Evolutionary conservation across 1,140 invertebrate species (phyloP).

Genomic region (Cyphomyrmex costatus): DNA sequence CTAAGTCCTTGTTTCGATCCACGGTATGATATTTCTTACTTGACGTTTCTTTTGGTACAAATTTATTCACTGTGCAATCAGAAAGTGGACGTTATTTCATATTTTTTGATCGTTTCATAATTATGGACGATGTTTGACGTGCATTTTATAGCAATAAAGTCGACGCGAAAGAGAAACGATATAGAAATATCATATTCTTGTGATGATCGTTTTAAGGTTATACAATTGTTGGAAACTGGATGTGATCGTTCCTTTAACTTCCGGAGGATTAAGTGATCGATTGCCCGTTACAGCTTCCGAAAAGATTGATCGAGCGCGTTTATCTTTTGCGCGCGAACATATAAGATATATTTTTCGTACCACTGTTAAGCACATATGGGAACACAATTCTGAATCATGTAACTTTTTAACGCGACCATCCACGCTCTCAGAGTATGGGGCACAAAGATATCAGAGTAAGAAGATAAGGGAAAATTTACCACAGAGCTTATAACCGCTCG

Average conservation of each 20-base stretch:
- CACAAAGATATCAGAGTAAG: conserved; percentile 6
- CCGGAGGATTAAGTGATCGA: conserved; percentile 19
- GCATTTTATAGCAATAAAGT: conserved; percentile 60
- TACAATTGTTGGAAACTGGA: conserved; percentile 17
- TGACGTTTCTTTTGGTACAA: conserved; percentile 29
- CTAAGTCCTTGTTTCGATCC: neutral
- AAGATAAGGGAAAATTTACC: conserved; percentile 44
- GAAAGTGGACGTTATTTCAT: neutral
- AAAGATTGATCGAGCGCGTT: conserved; percentile 29
- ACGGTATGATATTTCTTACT: conserved; percentile 45
- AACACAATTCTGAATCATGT: conserved; percentile 51
- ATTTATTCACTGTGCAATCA: conserved; percentile 2
- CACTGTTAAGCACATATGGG: conserved; percentile 54
- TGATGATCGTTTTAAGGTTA: conserved; percentile 14
- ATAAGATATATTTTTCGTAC: conserved; percentile 60
- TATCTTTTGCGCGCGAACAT: conserved; percentile 51
- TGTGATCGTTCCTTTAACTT: conserved; percentile 40
- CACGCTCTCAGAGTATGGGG: conserved; percentile 3
- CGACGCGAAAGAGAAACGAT: conserved; percentile 31
- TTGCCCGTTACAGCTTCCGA: conserved; percentile 17
- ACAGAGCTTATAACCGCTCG: conserved; percentile 56
- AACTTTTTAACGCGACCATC: conserved; percentile 48
- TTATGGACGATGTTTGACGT: conserved; percentile 10
- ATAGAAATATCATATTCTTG: conserved; percentile 38
- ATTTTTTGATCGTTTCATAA: neutral